These are phyloP conservation scores for Oreocharis arfaki DNA, from an alignment of 2,113 vertebrate genomes.

Conservation along the genomic window DNA sequence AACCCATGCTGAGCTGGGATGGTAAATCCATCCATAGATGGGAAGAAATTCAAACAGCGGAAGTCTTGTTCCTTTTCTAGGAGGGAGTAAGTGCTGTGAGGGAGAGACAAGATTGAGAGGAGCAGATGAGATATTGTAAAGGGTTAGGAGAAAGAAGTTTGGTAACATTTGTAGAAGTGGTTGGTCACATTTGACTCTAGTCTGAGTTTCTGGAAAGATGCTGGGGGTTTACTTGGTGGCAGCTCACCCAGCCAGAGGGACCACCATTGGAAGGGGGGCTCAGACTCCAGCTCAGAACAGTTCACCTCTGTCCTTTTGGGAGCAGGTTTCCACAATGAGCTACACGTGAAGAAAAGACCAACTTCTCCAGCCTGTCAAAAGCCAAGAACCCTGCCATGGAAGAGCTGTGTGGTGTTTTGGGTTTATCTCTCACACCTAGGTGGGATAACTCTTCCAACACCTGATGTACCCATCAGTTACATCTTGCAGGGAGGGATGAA, in stretches of 20 bases:
- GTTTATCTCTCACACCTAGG: neutral
- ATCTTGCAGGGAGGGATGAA: neutral
- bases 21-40: neutral
- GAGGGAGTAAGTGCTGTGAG: neutral
- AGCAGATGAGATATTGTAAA: neutral
- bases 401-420: neutral
- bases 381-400: neutral
- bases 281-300: neutral
- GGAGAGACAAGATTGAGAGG: neutral
- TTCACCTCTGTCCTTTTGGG: neutral
- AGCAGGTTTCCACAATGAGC: neutral
- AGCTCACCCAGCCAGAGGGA: neutral
- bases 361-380: neutral
- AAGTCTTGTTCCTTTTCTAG: neutral
- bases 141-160: neutral
- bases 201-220: neutral
- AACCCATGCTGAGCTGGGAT: neutral
- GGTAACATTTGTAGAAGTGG: neutral
- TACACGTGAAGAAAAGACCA: neutral
- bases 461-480: neutral
- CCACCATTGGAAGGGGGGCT: accelerated
- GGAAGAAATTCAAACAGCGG: neutral
- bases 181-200: neutral
- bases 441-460: neutral
- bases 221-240: neutral